These are phyloP conservation scores for Burhinus oedicnemus DNA, from an alignment of 2,113 vertebrate species.

Conservation along the genomic window DNA sequence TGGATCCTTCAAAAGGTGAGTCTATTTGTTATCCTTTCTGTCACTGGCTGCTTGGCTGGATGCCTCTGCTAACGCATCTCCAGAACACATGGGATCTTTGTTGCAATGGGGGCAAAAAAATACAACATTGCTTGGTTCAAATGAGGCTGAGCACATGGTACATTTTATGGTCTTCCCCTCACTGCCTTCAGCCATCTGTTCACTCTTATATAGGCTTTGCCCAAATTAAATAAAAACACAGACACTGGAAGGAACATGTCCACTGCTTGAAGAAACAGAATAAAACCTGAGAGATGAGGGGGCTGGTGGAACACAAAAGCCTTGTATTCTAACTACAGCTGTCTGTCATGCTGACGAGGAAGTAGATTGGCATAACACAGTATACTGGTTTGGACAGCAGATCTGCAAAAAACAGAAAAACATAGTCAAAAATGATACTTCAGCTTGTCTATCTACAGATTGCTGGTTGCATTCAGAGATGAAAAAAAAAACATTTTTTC, in stretches of 20 bases:
- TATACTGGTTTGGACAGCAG: neutral
- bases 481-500: neutral
- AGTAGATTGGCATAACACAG: neutral
- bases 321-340: neutral
- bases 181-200: slow-evolving; percentile 46
- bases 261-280: slow-evolving; percentile 35
- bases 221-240: slow-evolving; percentile 3
- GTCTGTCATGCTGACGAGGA: neutral
- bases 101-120: neutral
- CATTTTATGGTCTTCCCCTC: neutral
- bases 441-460: neutral
- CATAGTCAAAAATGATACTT: neutral
- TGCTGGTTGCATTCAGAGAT: neutral
- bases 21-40: neutral
- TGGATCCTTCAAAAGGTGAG: neutral
- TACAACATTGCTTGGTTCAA: neutral
- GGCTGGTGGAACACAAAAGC: neutral
- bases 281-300: neutral
- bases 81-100: neutral
- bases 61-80: neutral
- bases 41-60: neutral
- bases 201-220: neutral
- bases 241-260: neutral
- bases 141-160: neutral
- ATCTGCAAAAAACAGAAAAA: slow-evolving; percentile 30